Percentiles rank a stretch among this genome's conserved stretches.
These are phyloP conservation scores for Ophiodon elongatus DNA, from an alignment of 2,113 vertebrate genomes.

Conservation along the genomic window DNA sequence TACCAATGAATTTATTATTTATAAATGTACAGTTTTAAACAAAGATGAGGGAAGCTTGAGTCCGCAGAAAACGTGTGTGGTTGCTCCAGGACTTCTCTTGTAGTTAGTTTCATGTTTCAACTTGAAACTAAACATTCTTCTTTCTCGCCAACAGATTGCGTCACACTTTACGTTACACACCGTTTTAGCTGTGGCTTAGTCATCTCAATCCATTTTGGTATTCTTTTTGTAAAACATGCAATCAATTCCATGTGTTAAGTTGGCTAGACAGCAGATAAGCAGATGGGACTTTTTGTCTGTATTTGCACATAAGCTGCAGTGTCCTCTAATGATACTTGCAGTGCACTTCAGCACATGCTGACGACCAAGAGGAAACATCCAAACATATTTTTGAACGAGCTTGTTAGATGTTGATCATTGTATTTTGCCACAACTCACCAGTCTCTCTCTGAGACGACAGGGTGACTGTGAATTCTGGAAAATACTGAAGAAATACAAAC, in stretches of 20 bases:
- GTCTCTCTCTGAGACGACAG: neutral
- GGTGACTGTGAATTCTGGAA: neutral
- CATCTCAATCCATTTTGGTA: neutral
- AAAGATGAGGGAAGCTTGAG: neutral
- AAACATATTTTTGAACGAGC: neutral
- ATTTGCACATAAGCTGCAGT: constrained; percentile 2
- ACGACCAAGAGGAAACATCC: neutral
- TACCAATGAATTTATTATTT: neutral
- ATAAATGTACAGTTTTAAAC: neutral
- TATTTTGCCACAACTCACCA: neutral
- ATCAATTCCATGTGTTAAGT: neutral
- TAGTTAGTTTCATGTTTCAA: neutral
- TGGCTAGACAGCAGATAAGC: neutral
- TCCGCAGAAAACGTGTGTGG: neutral
- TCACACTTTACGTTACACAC: too few species aligned
- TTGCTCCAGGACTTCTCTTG: neutral
- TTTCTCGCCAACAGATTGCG: neutral
- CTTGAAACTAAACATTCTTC: neutral
- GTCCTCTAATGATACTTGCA: constrained; percentile 1
- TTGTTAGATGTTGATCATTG: neutral
- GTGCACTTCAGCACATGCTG: constrained; percentile 8
- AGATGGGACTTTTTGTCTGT: neutral
- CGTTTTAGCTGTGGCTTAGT: neutral
- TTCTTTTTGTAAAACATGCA: constrained; percentile 16
- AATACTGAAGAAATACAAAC: neutral